A percentile compares a stretch with the other conserved stretches of the same genome.
These are phyloP conservation scores for Meloidogyne hapla DNA, from an alignment of 1,140 invertebrate species.

Conservation along the genomic window DNA sequence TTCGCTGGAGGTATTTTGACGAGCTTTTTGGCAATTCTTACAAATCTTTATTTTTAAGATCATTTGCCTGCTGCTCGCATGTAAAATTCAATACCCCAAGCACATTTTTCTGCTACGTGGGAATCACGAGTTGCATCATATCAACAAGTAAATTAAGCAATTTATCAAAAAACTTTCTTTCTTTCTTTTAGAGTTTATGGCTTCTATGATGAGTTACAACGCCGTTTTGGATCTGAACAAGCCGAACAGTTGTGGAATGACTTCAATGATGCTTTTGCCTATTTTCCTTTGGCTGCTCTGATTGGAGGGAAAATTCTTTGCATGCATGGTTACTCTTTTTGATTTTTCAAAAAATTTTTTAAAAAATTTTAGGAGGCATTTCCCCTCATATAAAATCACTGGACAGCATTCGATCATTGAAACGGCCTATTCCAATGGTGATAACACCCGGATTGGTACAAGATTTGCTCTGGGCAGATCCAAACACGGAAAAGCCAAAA, in stretches of 20 bases:
- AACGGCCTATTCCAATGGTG: neutral
- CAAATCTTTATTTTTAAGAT: neutral
- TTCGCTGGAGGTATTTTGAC: neutral
- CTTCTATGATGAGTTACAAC: neutral
- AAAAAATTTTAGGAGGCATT: neutral
- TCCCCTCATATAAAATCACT: neutral
- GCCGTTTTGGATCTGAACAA: neutral
- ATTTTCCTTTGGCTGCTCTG: constrained; percentile 1
- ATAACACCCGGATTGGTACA: neutral
- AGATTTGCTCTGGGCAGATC: neutral
- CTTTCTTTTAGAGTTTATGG: neutral
- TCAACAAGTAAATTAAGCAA: constrained; percentile 16
- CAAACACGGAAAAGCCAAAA: neutral
- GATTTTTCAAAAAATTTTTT: too few relatives aligned
- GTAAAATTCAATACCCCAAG: constrained; percentile 46
- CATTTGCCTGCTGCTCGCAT: constrained; percentile 43
- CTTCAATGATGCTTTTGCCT: neutral
- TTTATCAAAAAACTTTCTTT: neutral
- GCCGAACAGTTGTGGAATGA: constrained; percentile 1
- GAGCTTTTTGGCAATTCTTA: neutral
- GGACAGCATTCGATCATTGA: neutral
- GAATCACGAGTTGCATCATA: constrained; percentile 63
- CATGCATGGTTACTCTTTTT: neutral
- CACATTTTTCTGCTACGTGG: constrained; percentile 49
- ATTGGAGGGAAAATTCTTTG: constrained; percentile 2